Evolutionary conservation across 2,113 vertebrate species (phyloP), one percentile per base, ranked within the genome.

Genomic region (Pelvicachromis taeniatus): DNA sequence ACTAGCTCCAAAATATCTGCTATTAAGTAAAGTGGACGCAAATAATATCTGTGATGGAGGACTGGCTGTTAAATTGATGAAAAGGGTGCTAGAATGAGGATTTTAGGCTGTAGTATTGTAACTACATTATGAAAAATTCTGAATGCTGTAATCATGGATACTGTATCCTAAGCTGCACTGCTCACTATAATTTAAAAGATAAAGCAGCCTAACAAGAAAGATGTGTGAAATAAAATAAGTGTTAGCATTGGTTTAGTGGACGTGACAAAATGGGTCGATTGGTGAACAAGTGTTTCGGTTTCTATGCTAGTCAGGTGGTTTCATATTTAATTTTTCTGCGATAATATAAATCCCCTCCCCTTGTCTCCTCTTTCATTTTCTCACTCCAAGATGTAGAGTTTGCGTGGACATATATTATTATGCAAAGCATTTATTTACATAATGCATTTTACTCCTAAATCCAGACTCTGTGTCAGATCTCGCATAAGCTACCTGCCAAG

Each of bases 111-210:
- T 48, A 52, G n/a, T 52, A 52, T 61, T 84, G 40, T 52, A 88
- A n/a, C 79, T 54, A 23, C 79, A 80, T 86, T 85, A 70, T 52
- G 52, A 77, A 33, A 80, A 90, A 56, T 83, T 87, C 33, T 91
- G 77, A 91, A 93, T 85, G 59, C 45, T 83, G 77, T 81, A 88
- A 94, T 94, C 90, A 93, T 63, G 17, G 58, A 53, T 53, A 35
- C 59, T 63, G 19, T 58, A 77, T 63, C 81, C 52, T 38, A 31
- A 42, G 84, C 83, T 81, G 54, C 70, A 70, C 29, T 59, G 68
- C 77, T 91, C 87, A 89, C 90, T 84, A 80, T 17, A 52, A 84
- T 90, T 92, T 84, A 85, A 11, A 7, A 82, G 56, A 85, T 58
- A 61, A 82, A 79, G 59, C 19, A 17, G 56, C 55, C 65, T 11